These are phyloP conservation scores for Stenotaenia linearis DNA, from an alignment of 2,888 invertebrate genomes.

Conservation along the genomic window DNA sequence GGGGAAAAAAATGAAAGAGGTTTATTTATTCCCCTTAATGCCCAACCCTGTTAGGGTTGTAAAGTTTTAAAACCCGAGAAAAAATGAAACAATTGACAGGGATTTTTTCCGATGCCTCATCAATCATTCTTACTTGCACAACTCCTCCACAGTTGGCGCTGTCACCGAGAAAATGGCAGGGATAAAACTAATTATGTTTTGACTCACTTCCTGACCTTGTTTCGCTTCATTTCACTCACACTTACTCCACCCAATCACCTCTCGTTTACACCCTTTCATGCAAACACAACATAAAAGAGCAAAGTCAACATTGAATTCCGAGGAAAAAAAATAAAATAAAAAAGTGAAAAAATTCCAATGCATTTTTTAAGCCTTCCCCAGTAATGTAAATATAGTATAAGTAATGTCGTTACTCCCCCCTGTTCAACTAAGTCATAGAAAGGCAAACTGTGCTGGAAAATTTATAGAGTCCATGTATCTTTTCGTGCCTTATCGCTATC, in stretches of 20 bases:
- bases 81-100: background rate
- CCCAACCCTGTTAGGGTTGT: background rate
- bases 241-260: background rate
- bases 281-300: background rate
- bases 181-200: background rate
- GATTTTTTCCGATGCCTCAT: background rate
- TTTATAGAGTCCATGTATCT: background rate
- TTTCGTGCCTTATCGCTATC: background rate
- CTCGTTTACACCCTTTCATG: background rate
- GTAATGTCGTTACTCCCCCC: background rate
- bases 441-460: background rate
- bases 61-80: background rate
- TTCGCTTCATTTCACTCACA: background rate
- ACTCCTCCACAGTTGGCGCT: background rate
- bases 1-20: background rate
- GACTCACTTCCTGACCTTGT: background rate
- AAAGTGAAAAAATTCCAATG: background rate
- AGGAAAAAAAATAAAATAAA: background rate
- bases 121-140: background rate
- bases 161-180: background rate
- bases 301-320: background rate
- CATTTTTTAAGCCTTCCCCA: no score
- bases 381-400: background rate
- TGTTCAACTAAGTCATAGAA: background rate
- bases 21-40: background rate